phyloP scores from a whole-genome alignment of 2,888 invertebrate genomes.

The Dusona sp. region DNA sequence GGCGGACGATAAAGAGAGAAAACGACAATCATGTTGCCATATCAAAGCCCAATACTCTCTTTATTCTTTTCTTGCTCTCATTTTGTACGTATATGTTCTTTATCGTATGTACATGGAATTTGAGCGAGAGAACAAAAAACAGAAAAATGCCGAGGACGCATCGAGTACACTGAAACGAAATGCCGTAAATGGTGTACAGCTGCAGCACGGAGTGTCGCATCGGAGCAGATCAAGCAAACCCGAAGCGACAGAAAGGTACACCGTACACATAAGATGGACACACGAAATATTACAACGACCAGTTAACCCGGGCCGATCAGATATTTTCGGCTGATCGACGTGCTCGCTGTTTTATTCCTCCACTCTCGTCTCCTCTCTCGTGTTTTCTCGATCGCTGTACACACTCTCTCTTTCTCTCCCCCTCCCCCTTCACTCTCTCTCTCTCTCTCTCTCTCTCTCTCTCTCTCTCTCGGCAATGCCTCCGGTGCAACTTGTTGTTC shows the following conservation, averaged over 20 bases:
- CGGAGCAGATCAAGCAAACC: conserved; percentile 59
- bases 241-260: conserved; percentile 26
- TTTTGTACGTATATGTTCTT: not conserved
- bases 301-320: conserved; percentile 35
- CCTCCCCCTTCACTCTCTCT: not conserved
- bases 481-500: conserved; percentile 32
- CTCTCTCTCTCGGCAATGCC: not conserved
- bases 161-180: conserved; percentile 59
- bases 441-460: not conserved
- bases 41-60: not conserved
- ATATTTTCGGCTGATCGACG: conserved; percentile 45
- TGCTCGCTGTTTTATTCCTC: not conserved
- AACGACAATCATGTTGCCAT: not conserved
- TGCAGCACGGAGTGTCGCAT: conserved; percentile 72
- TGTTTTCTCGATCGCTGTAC: not conserved
- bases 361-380: not conserved
- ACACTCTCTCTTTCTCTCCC: not conserved
- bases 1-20: not conserved
- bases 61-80: not conserved
- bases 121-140: conserved; percentile 14
- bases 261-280: conserved; percentile 25
- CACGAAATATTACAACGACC: conserved; percentile 32
- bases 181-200: conserved; percentile 76
- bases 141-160: conserved; percentile 53
- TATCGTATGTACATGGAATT: conserved; percentile 34